Base-by-base conservation (phyloP, 2,888 invertebrate species). In the Plebejus anna region DNA sequence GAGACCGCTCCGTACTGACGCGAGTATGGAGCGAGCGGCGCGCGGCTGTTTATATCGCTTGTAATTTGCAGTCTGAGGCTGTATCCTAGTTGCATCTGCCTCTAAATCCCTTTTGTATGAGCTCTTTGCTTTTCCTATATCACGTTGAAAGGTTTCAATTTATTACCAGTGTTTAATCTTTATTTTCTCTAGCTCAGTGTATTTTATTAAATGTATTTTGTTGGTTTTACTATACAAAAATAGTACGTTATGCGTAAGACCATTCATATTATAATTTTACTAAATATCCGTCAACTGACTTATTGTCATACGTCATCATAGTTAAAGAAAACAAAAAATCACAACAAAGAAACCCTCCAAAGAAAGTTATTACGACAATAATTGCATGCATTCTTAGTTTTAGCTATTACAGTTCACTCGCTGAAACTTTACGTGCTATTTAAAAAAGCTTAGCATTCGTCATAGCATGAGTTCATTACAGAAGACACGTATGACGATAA, bases 51-150 rank as follows among this genome's bases (percentile, higher is more conserved):
- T 91, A 88, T 91, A 88, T 89, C 88, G 83, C 82, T 85, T 88
- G 88, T 90, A 90, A 92, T 91, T 91, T 90, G 85, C 89, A 89
- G 90, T 88, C 85, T 86, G 86, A 88, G 90, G 88, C 90, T 88
- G 89, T 90, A 88, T 87, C 87, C 86, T 85, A 89, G 86, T 88
- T 90, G 87, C 89, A 90, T 89, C 91, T 90, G 92, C 90, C 89
- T 89, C 91, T 87, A 88, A 88, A 90, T 89, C 88, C 87, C 90
- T 91, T 73, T 90, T 91, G 90, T 91, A 87, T 82, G 81, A 84
- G 84, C 82, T 88, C 90, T 87, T 88, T 90, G 90, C 89, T 88
- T 51, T 51, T 73, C 55, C 71, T 71, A 71, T 42, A 71, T 71
- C n/a, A 73, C 32, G 73, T 73, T 73, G 73, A 73, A 73, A 73